Conservation (phyloP, 2,113 vertebrate genomes). For the Xiphophorus maculatus region DNA sequence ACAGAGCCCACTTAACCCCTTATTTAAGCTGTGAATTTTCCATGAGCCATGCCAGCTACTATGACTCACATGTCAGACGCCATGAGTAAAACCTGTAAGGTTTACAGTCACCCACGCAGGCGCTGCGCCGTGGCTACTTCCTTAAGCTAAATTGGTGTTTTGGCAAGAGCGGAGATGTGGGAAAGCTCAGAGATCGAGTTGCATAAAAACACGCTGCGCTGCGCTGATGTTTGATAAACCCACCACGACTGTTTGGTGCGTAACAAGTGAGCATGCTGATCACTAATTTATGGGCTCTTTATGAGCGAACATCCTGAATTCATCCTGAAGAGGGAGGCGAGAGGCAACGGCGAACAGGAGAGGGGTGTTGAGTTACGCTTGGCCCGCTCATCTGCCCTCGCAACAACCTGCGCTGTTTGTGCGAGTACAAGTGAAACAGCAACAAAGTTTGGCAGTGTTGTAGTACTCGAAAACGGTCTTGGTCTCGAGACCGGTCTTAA, state of each 20-base stretch:
- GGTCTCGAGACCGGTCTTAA: no score
- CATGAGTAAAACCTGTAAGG: constrained; percentile 55
- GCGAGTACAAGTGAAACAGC: constrained; percentile 5
- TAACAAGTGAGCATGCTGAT: constrained; percentile 63
- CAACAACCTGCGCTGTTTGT: constrained; percentile 50
- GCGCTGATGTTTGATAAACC: constrained; percentile 30
- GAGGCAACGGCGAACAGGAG: constrained; percentile 44
- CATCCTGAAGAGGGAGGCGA: constrained; percentile 33
- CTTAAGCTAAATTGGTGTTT: constrained; percentile 51
- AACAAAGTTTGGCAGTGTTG: constrained; percentile 24
- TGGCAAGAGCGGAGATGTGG: constrained; percentile 45
- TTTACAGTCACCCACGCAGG: constrained; percentile 6
- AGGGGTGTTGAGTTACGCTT: constrained; percentile 56
- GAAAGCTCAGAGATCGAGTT: constrained; percentile 39
- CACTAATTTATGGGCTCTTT: constrained; percentile 55
- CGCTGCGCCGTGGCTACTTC: constrained; percentile 19
- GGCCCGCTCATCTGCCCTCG: constrained; percentile 51
- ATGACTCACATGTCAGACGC: constrained; percentile 59
- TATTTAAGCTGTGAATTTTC: constrained; percentile 59
- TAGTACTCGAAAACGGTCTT: no score
- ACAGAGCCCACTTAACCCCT: constrained; percentile 41
- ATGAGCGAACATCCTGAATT: constrained; percentile 52
- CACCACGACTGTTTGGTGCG: not conserved
- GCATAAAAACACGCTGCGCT: constrained; percentile 22
- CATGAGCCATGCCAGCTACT: constrained; percentile 49